Percentiles rank a stretch among this genome's conserved stretches.
phyloP scores from a whole-genome alignment of 2,888 invertebrate species.

The Eupithecia centaureata region DNA sequence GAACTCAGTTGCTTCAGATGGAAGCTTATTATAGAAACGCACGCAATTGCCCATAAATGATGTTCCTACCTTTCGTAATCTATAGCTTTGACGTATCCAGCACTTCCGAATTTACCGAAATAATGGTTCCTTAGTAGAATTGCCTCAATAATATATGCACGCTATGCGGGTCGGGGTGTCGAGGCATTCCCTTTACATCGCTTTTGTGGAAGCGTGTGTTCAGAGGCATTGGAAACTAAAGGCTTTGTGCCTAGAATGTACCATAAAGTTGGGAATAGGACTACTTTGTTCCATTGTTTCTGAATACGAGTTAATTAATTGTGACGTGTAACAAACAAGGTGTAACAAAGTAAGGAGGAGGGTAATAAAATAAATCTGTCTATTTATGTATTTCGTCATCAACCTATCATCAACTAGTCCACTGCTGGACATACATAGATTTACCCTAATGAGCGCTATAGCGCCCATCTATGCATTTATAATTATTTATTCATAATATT shows the following conservation, averaged over 20 bases:
- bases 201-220: constrained; percentile 32
- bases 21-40: too few relatives aligned
- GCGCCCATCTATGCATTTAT: too few relatives aligned
- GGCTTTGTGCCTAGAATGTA: constrained; percentile 5
- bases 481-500: too few relatives aligned
- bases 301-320: not conserved
- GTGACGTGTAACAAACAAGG: not conserved
- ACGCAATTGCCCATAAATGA: too few relatives aligned
- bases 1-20: too few relatives aligned
- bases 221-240: constrained; percentile 13
- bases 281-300: not conserved
- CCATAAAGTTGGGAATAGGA: not conserved
- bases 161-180: constrained; percentile 14
- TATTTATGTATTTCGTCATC: too few relatives aligned
- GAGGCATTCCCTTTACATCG: constrained; percentile 12
- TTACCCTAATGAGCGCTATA: too few relatives aligned
- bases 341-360: too few relatives aligned
- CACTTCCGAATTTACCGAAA: constrained; percentile 15
- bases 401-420: too few relatives aligned
- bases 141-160: constrained; percentile 27
- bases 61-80: too few relatives aligned
- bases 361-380: too few relatives aligned
- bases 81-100: constrained; percentile 6
- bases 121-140: constrained; percentile 25
- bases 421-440: too few relatives aligned